Evolutionary conservation across 2,113 vertebrate genomes (phyloP), one percentile per base, ranked within the genome.

Genomic region (Amia ocellicauda): DNA sequence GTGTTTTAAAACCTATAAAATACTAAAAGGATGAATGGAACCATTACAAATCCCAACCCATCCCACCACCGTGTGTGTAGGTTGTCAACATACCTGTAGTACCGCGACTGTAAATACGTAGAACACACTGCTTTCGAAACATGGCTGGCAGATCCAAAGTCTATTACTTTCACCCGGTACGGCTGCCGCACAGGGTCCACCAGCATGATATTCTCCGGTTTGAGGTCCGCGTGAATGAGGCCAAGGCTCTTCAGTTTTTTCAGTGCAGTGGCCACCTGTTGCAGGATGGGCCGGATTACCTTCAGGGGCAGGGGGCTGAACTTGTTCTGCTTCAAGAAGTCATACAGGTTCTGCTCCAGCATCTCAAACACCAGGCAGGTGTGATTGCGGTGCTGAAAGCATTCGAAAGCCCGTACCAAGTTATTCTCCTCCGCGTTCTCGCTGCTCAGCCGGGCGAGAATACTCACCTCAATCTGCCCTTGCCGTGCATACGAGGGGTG

Each of bases 171-270:
- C 80, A 99, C 96, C 77, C 93, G 88, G 78, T 98, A 99, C 67
- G 97, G 97, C 85, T 98, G 97, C 71, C 93, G 91, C 72, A 94
- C 83, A 63, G 97, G 96, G 88, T 99, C 97, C 88, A 99, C 97
- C 82, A 99, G 89, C 97, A 99, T 99, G 84, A 99, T 99, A 86
- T 99, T 99, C 83, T 99, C 97, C 47, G 97, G 97, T 85, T 99
- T 99, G 75, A 99, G 93, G 85, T 99, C 97, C 73, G 97, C 96
- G 67, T 99, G 97, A 79, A 99, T 99, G 89, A 99, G 93, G 83
- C 96, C 93, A 87, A 99, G 92, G 83, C 89, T 93, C 89, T 98
- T 98, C 26, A 99, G 77, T 87, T 99, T 99, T 85, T 94, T 98
- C 87, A 99, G 91, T 72, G 97, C 97, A 73, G 92, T 97, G 68